These are phyloP conservation scores for Oxytorus armatus DNA, from an alignment of 2,888 invertebrate genomes.

Conservation along the genomic window DNA sequence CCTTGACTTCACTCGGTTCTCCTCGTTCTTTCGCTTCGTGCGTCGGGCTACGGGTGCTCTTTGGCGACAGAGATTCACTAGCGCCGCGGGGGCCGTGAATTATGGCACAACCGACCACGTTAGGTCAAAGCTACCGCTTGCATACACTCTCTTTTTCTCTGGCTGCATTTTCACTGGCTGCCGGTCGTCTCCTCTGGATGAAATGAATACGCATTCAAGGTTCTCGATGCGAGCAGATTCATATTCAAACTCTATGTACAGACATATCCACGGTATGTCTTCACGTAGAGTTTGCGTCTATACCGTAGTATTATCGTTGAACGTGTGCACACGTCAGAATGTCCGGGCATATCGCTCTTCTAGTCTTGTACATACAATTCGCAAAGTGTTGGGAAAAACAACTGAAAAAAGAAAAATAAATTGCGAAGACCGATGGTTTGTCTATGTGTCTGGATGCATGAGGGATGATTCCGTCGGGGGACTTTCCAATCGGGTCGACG, in stretches of 20 bases:
- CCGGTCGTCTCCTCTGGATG: conserved; percentile 67
- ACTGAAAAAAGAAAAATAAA: conserved; percentile 28
- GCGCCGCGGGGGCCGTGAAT: conserved; percentile 68
- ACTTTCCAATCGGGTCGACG: conserved; percentile 59
- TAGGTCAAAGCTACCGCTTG: conserved; percentile 69
- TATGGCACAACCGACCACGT: conserved; percentile 66
- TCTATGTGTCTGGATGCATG: conserved; percentile 58
- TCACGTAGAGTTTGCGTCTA: conserved; percentile 5
- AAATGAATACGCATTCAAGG: conserved; percentile 72
- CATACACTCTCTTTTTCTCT: conserved; percentile 29
- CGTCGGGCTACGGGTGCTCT: conserved; percentile 56
- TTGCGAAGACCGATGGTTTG: conserved; percentile 31
- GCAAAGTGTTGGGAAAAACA: conserved; percentile 47
- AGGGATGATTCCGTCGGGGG: conserved; percentile 53
- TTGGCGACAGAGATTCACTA: conserved; percentile 65
- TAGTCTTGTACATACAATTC: conserved; percentile 35
- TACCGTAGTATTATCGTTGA: conserved; percentile 5
- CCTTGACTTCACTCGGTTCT: conserved; percentile 38
- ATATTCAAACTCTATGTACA: conserved; percentile 60
- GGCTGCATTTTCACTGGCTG: conserved; percentile 24
- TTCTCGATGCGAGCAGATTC: conserved; percentile 70
- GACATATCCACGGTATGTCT: conserved; percentile 17
- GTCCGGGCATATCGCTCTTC: conserved; percentile 10
- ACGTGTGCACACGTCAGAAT: conserved; percentile 39
- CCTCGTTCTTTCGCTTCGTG: conserved; percentile 34